Evolutionary conservation across 2,888 invertebrate genomes (phyloP).

Genomic region (Scaptomyza reducta): DNA sequence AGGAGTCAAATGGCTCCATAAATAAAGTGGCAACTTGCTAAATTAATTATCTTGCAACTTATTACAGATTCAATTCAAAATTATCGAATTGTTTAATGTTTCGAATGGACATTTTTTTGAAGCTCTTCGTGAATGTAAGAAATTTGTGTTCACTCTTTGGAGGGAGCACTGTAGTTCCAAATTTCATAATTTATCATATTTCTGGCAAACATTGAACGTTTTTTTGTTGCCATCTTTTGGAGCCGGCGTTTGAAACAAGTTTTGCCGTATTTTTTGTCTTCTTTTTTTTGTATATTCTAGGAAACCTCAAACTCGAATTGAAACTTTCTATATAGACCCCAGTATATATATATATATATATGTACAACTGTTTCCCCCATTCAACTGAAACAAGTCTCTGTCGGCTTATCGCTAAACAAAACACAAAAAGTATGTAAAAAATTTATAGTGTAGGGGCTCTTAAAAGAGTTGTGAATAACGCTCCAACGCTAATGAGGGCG

Average conservation of each 20-base stretch:
- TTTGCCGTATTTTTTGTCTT: conserved; percentile 13
- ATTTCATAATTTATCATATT: conserved; percentile 67
- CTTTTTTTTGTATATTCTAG: conserved; percentile 30
- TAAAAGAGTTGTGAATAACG: conserved; percentile 53
- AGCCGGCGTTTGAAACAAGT: conserved; percentile 63
- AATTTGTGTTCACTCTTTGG: too few relatives aligned
- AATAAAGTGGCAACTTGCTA: too few relatives aligned
- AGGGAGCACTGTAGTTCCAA: conserved; percentile 27
- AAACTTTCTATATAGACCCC: conserved; percentile 11
- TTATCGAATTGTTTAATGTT: too few relatives aligned
- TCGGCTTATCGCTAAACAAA: conserved; percentile 42
- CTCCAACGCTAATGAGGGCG: conserved; percentile 54
- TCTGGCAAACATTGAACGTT: conserved; percentile 52
- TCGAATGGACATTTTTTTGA: too few relatives aligned
- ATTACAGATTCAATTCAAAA: too few relatives aligned
- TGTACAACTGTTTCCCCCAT: conserved; percentile 5
- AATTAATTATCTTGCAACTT: too few relatives aligned
- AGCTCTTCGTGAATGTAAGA: too few relatives aligned
- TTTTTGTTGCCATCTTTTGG: conserved; percentile 14
- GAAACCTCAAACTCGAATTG: conserved; percentile 26
- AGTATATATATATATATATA: conserved; percentile 2
- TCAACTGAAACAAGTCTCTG: conserved; percentile 33
- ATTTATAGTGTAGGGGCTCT: conserved; percentile 45
- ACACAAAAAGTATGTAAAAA: background rate
- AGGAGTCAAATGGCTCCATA: too few relatives aligned